phyloP scores from a whole-genome alignment of 1,140 invertebrate genomes.

The Hylyphantes graminicola region DNA sequence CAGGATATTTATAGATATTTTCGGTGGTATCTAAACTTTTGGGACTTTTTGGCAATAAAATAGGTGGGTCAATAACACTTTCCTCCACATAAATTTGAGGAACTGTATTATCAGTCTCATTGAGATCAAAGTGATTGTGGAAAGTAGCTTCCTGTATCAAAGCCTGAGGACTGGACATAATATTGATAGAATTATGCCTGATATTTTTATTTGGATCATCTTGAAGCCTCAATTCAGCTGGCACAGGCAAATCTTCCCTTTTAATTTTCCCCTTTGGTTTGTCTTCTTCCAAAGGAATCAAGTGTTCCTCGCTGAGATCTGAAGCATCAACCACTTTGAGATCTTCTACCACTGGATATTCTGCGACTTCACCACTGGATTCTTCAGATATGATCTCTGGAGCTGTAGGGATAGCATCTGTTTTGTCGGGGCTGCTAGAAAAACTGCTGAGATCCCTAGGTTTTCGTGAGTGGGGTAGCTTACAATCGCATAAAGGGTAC shows the following conservation, averaged over 20 bases:
- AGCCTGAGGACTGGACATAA: constrained; percentile 53
- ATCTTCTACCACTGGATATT: not conserved
- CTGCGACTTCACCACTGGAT: constrained; percentile 48
- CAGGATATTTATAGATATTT: constrained; percentile 50
- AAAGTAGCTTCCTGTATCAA: constrained; percentile 42
- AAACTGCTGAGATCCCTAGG: constrained; percentile 30
- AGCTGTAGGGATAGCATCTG: constrained; percentile 12
- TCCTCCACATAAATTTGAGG: constrained; percentile 27
- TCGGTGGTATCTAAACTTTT: constrained; percentile 4
- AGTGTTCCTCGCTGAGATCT: constrained; percentile 42
- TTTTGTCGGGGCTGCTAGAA: not conserved
- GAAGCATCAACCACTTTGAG: constrained; percentile 2
- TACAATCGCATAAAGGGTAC: constrained; percentile 58
- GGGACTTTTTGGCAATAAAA: constrained; percentile 37
- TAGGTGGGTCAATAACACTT: constrained; percentile 57
- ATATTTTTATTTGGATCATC: constrained; percentile 21
- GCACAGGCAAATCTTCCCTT: constrained; percentile 39
- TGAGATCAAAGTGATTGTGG: constrained; percentile 42
- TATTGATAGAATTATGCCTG: constrained; percentile 7
- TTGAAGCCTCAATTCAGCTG: constrained; percentile 27
- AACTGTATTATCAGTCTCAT: constrained; percentile 7
- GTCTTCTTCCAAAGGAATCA: constrained; percentile 27
- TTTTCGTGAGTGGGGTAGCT: constrained; percentile 32
- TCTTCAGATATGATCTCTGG: constrained; percentile 1
- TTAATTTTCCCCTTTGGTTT: constrained; percentile 39